phyloP scores from a whole-genome alignment of 2,888 invertebrate genomes.

The Microctonus hyperodae region DNA sequence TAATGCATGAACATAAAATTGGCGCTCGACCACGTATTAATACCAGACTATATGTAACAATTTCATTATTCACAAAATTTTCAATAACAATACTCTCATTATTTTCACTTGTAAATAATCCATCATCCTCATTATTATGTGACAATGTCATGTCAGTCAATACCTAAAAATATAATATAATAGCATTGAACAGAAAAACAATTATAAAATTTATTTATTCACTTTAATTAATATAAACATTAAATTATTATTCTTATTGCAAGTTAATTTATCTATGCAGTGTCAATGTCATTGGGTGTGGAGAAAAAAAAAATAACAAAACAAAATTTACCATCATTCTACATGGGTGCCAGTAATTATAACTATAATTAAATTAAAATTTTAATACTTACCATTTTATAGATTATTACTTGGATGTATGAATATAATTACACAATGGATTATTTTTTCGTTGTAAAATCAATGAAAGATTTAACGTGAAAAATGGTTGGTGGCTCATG shows the following conservation, averaged over 20 bases:
- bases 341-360: background rate
- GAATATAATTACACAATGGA: background rate
- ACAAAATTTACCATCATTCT: background rate
- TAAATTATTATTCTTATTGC: background rate
- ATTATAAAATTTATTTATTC: background rate
- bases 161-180: conserved; percentile 46
- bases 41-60: conserved; percentile 69
- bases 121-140: conserved; percentile 44
- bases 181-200: background rate
- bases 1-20: conserved; percentile 58
- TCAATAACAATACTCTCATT: conserved; percentile 61
- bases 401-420: background rate
- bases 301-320: background rate
- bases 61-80: conserved; percentile 71
- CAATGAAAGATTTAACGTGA: conserved; percentile 51
- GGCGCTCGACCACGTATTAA: conserved; percentile 69
- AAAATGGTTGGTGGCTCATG: conserved; percentile 40
- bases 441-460: conserved; percentile 16
- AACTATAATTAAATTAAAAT: background rate
- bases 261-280: background rate
- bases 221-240: background rate
- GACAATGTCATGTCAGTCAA: conserved; percentile 50
- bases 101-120: conserved; percentile 48
- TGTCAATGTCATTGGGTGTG: conserved; percentile 2
- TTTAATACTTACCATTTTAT: conserved; percentile 20